Base-by-base conservation (phyloP, 1,140 invertebrate species). In the Pseudomyrmex gracilis region DNA sequence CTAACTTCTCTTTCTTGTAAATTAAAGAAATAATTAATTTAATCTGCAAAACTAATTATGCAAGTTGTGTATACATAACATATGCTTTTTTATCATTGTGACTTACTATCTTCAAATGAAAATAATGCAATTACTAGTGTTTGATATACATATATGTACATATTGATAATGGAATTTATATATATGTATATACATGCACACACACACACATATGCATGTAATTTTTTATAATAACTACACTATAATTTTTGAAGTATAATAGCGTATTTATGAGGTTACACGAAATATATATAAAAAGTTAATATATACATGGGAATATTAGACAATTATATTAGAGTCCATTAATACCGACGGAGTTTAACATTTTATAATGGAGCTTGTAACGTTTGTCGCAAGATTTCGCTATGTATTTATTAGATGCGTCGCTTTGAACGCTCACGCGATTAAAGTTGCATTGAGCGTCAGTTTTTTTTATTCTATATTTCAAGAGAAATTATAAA, bases 321-420 rank as follows among this genome's bases (percentile, higher is more conserved):
- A 53, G 24, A 17, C 5, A n/a, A 57, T 58, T 60, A 22, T 9
- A 3, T 45, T 77, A 57, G 7, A 34, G 5, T 7, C 34, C 5
- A 5, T 34, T 34, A 34, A 34, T 34, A 34, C 34, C 34, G 34
- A 34, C 34, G 7, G 34, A 34, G 34, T 34, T 20, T 20, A 17
- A 78, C 45, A 60, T 47, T 13, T 67, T 9, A 12, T 15, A 45
- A 5, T 58, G 58, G 20, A 78, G 17, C 20, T 68, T 47, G 53
- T 34, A n/a, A 12, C 7, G n/a, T 15, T 70, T 17, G 7, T 43
- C 55, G 45, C 43, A 58, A 80, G 76, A 80, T 71, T 45, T 34
- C 76, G 49, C 47, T 67, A 17, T 64, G 2, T 17, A 13, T 47
- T 5, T 34, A 34, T 7, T 34, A 34, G 7, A 34, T 34, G 4